Evolutionary conservation across 2,113 vertebrate species (phyloP), one percentile per base, ranked within the genome.

Genomic region (Chaetorhynchus papuensis): DNA sequence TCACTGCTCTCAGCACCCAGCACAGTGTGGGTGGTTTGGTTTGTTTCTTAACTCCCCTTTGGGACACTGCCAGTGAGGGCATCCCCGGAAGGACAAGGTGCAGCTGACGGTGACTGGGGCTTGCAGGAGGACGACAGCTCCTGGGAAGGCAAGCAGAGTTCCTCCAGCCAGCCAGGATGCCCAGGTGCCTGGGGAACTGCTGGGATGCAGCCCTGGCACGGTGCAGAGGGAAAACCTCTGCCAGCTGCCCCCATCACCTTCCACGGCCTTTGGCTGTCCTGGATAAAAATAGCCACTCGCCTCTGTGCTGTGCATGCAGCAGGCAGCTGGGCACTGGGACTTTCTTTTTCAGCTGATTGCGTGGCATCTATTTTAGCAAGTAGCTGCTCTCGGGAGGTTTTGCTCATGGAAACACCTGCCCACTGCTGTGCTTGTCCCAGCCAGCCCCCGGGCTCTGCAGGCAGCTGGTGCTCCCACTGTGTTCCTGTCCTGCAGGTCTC

Each of bases 401-500:
- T 83, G 56, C 83, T 77, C 11, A 1, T 93, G 90, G 79, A 70
- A 94, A 92, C 90, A 93, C 86, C 89, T 95, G 80, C 47, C 70
- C 3, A 1, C 56, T 52, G 37, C 52, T 87, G 70, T 44, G 61
- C 59, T 64, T 1, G 1, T 9, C 45, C 60, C 66, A 74, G 50
- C 18, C 54, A 79, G 50, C 53, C 69, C 53, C 41, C 0, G 0
- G 54, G 59, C 44, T 83, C 3, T 2, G 49, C 3, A 15, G 44
- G 75, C 70, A 85, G n/a, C 57, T 6, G 1, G 7, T 45, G 89
- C 26, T 83, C 52, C 61, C 57, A 66, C 42, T 3, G 1, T 3
- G 2, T 8, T 18, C 33, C 50, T 1, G 5, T 37, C 45, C 1
- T 0, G 0, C 2, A 1, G n/a, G 19, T 28, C 28, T 93, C 52